Conservation (phyloP, 2,113 vertebrate species). For the Gymnobelideus leadbeateri region DNA sequence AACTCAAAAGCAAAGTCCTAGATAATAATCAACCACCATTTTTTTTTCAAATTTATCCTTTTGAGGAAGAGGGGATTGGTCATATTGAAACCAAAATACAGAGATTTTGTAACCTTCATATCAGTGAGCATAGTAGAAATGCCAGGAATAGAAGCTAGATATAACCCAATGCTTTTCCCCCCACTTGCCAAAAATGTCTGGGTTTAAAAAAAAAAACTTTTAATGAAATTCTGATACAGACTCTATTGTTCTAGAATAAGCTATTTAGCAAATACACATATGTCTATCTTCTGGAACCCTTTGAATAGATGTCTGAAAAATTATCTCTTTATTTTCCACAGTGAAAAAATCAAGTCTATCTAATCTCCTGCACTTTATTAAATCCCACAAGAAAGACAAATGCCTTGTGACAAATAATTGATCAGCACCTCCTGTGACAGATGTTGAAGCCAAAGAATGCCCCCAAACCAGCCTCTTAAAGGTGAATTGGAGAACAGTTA, state of each 20-base stretch:
- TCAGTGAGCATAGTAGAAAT: not conserved
- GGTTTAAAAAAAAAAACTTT: not conserved
- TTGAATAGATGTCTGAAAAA: conserved; percentile 36
- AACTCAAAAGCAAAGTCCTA: not conserved
- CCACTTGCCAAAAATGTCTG: not conserved
- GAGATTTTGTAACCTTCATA: not conserved
- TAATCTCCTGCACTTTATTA: conserved; percentile 64
- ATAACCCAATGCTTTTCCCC: not conserved
- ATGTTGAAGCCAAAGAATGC: conserved; percentile 61
- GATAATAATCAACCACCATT: not conserved
- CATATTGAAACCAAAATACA: not conserved
- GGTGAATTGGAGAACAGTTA: rapidly evolving
- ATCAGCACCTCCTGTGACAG: conserved; percentile 44
- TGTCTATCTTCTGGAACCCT: conserved; percentile 5
- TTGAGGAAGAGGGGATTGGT: not conserved
- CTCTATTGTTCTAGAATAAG: not conserved
- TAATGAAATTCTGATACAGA: conserved; percentile 1
- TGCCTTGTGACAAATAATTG: conserved; percentile 58
- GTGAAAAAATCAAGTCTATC: conserved; percentile 43
- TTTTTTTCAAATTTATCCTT: not conserved
- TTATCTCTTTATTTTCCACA: conserved; percentile 39
- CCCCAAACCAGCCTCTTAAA: conserved; percentile 39
- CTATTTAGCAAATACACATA: conserved; percentile 17
- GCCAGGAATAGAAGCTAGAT: not conserved
- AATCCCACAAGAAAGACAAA: conserved; percentile 72